Evolutionary conservation across 2,888 invertebrate genomes (phyloP).

Genomic region (Eustalomyia histrio): DNA sequence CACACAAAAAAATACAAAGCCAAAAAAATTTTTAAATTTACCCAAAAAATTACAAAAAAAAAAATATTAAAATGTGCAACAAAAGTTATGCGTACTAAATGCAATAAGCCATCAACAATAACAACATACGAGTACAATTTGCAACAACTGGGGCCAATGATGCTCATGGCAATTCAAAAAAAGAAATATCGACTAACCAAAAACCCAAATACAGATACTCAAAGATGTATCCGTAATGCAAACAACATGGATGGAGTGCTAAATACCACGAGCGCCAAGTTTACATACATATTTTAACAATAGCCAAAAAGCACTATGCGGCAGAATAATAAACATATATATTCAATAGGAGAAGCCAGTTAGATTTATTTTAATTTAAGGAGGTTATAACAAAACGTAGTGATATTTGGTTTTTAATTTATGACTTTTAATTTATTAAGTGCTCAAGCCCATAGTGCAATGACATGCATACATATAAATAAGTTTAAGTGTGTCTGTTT

Average conservation of each 20-base stretch:
- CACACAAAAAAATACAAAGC: slow-evolving; percentile 19
- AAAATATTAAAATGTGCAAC: slow-evolving; percentile 25
- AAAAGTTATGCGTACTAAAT: slow-evolving; percentile 58
- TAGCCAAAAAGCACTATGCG: neutral
- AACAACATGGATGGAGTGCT: slow-evolving; percentile 55
- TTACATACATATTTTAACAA: slow-evolving; percentile 12
- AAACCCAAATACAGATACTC: slow-evolving; percentile 7
- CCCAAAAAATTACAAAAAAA: slow-evolving; percentile 5
- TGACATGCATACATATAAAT: neutral
- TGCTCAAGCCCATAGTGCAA: neutral
- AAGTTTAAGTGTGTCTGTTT: too few relatives aligned
- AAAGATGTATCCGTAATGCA: slow-evolving; percentile 32
- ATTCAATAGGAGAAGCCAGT: too few relatives aligned
- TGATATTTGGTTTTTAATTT: too few relatives aligned
- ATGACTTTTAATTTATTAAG: too few relatives aligned
- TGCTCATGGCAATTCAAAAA: slow-evolving; percentile 39
- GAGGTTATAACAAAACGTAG: too few relatives aligned
- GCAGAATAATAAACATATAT: neutral
- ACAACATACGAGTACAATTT: slow-evolving; percentile 39
- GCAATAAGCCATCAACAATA: slow-evolving; percentile 54
- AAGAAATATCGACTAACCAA: neutral
- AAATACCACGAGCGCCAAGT: slow-evolving; percentile 54
- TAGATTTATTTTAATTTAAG: too few relatives aligned
- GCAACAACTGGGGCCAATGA: slow-evolving; percentile 51
- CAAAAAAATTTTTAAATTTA: slow-evolving; percentile 22